These are phyloP conservation scores for Gavialis gangeticus DNA, from an alignment of 2,113 vertebrate genomes.

Conservation along the genomic window DNA sequence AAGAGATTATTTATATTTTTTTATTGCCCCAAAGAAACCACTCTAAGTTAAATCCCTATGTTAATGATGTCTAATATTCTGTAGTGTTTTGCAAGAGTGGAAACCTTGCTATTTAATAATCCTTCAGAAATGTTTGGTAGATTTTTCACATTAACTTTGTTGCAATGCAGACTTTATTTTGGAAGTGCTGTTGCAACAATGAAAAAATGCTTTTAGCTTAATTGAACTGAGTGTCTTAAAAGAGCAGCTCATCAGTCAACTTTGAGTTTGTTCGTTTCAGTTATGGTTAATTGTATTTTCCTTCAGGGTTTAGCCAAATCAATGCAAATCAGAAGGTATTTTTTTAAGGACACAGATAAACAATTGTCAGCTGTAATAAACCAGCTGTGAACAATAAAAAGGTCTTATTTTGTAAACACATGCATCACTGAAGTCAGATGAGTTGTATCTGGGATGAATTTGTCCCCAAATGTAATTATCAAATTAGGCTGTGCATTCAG, in stretches of 20 bases:
- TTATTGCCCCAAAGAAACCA: neutral
- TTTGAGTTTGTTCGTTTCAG: constrained; percentile 56
- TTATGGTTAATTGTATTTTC: constrained; percentile 71
- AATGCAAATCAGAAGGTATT: constrained; percentile 46
- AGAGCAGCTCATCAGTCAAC: constrained; percentile 71
- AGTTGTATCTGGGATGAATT: constrained; percentile 46
- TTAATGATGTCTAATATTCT: neutral
- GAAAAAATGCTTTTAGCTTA: constrained; percentile 80
- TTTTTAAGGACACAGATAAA: constrained; percentile 37
- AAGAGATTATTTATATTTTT: neutral
- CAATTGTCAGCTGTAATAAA: neutral
- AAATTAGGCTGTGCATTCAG: constrained; percentile 48
- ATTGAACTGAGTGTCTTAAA: constrained; percentile 73
- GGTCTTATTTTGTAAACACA: neutral
- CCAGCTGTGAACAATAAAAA: neutral
- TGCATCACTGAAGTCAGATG: constrained; percentile 7
- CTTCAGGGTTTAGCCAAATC: constrained; percentile 64
- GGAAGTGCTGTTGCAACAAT: neutral
- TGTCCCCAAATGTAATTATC: constrained; percentile 31
- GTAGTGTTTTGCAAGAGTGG: neutral
- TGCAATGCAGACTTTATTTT: constrained; percentile 20
- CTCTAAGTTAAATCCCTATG: neutral
- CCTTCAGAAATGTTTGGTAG: neutral
- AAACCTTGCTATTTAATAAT: neutral
- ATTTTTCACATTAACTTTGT: constrained; percentile 3